These are phyloP conservation scores for Tinamus guttatus DNA, from an alignment of 2,113 vertebrate species.

Conservation along the genomic window DNA sequence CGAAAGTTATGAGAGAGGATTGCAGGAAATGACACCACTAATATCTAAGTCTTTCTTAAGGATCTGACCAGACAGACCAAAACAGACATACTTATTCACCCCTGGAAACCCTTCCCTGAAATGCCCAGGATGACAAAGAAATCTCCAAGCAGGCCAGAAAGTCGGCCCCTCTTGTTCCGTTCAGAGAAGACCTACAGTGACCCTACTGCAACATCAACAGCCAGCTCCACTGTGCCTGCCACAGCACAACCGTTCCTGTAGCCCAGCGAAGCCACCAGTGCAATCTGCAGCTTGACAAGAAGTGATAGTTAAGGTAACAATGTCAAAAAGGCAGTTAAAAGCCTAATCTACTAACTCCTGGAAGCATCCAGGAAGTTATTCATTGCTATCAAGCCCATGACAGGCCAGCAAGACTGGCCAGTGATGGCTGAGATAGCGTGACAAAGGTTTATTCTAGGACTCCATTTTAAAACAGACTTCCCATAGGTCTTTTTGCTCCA, in stretches of 20 bases:
- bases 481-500: not conserved
- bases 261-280: not conserved
- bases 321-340: not conserved
- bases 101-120: not conserved
- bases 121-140: not conserved
- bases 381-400: not conserved
- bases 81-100: not conserved
- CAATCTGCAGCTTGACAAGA: not conserved
- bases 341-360: not conserved
- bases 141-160: not conserved
- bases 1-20: not conserved
- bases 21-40: not conserved
- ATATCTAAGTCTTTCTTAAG: not conserved
- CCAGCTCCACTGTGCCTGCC: not conserved
- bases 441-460: not conserved
- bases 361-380: not conserved
- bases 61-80: not conserved
- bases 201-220: not conserved
- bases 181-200: rapidly evolving
- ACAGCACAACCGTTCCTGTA: not conserved
- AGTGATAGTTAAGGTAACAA: too few relatives aligned
- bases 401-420: not conserved
- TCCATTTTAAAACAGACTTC: not conserved
- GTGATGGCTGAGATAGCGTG: not conserved
- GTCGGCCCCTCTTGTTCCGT: not conserved